Base-by-base conservation (phyloP, 2,888 invertebrate species). In the Drosophila greeni region DNA sequence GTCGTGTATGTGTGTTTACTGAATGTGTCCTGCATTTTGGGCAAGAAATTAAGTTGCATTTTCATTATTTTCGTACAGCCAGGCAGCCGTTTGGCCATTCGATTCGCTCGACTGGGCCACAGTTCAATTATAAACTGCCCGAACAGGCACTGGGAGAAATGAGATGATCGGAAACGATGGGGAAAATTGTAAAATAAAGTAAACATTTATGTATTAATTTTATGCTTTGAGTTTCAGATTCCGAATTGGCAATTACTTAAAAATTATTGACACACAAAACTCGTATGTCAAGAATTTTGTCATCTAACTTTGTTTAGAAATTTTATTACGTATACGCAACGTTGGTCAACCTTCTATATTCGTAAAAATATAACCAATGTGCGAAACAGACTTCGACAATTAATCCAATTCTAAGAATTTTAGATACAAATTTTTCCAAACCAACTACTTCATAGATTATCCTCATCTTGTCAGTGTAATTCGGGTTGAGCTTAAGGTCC, bases 101-200 rank as follows among this genome's bases (percentile, higher is more conserved):
- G 85, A 80, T 79, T 29, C 81, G 81, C 84, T 80, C 67, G 65
- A 83, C 64, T 67, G 70, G 57, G 65, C 54, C 67, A 80, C 75
- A 77, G 79, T 83, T 79, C 79, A 79, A 79, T 79, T 79, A 79
- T 84, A 84, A 76, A 74, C 75, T 83, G 70, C 68, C 70, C 58
- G 36, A 34, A 51, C 9, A 3, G 18, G 45, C 26, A 34, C 37
- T 57, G 20, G 8, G 5, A 45, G 37, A 45, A 60, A 39, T 20
- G 2, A 3, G 18, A 5, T 20, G 24, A 23, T 26, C 1, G 6
- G 16, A 18, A 33, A 33, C 5, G 23, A 2, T 5, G 14, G 7
- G 7, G 7, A 7, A 23, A 20, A 20, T 23, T 34, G n/a, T 3
- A n/a, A 40, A 20, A n/a, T n/a, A n/a, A n/a, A n/a, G n/a, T n/a